A percentile compares a stretch with the other conserved stretches of the same genome.
These are phyloP conservation scores for Corythoichthys intestinalis DNA, from an alignment of 2,113 vertebrate species.

Conservation along the genomic window DNA sequence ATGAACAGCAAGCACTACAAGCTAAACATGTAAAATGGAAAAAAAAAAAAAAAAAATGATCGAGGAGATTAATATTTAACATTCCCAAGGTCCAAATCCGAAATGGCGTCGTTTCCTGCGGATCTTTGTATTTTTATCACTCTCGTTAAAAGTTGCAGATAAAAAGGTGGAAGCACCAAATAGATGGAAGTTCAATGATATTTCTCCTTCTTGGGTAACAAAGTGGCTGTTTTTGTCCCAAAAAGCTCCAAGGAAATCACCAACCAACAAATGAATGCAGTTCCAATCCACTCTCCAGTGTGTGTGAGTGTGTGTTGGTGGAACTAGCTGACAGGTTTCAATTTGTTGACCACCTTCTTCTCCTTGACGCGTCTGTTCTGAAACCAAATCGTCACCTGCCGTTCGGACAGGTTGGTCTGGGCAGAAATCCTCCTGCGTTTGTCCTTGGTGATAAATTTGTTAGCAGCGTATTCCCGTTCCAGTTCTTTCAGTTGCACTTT, in stretches of 20 bases:
- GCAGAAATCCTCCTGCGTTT: slow-evolving; percentile 97
- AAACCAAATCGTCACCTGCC: slow-evolving; percentile 99
- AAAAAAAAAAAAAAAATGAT: slow-evolving; percentile 16
- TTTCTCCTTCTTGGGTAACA: slow-evolving; percentile 33
- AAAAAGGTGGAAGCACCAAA: slow-evolving; percentile 54
- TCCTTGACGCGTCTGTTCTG: slow-evolving; percentile 99
- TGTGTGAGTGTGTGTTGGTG: not conserved
- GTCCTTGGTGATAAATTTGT: slow-evolving; percentile 99
- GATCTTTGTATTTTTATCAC: slow-evolving; percentile 64
- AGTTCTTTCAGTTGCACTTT: slow-evolving; percentile 99
- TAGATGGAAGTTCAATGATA: slow-evolving; percentile 18
- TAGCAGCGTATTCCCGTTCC: slow-evolving; percentile 96
- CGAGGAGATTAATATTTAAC: slow-evolving; percentile 86
- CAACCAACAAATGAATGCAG: slow-evolving; percentile 38
- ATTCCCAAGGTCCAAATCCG: slow-evolving; percentile 84
- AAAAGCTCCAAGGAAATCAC: slow-evolving; percentile 45
- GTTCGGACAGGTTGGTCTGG: slow-evolving; percentile 93
- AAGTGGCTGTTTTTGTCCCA: slow-evolving; percentile 36
- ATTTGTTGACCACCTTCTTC: slow-evolving; percentile 98
- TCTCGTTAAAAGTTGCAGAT: slow-evolving; percentile 51
- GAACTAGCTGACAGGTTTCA: slow-evolving; percentile 90
- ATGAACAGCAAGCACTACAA: slow-evolving; percentile 52
- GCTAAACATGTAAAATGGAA: slow-evolving; percentile 42
- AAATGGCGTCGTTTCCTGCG: slow-evolving; percentile 78
- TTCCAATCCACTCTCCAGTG: slow-evolving; percentile 37